phyloP scores from a whole-genome alignment of 2,888 invertebrate genomes.

The Nemotelus nigrinus region DNA sequence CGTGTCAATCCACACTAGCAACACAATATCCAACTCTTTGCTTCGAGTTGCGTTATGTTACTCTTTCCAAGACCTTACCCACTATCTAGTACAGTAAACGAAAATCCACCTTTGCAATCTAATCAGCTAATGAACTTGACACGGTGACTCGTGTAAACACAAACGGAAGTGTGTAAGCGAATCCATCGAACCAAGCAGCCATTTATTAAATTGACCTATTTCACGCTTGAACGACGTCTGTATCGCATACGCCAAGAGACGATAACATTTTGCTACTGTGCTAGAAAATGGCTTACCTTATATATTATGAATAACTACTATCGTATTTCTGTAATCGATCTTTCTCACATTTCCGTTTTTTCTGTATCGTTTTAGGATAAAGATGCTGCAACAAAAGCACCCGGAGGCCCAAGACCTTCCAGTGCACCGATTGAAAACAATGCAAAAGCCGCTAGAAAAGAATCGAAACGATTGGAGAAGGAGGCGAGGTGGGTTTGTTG shows the following conservation, averaged over 20 bases:
- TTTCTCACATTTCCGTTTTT: constrained; percentile 1
- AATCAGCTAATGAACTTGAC: constrained; percentile 32
- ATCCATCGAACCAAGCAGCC: neutral
- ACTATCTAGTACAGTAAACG: neutral
- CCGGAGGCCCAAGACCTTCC: constrained; percentile 59
- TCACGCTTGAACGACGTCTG: constrained; percentile 13
- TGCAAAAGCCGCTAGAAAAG: constrained; percentile 63
- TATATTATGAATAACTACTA: constrained; percentile 18
- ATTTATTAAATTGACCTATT: constrained; percentile 20
- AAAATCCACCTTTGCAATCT: neutral
- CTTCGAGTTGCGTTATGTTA: too few species aligned
- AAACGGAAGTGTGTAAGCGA: constrained; percentile 10
- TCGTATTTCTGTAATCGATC: constrained; percentile 29
- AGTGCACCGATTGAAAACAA: constrained; percentile 64
- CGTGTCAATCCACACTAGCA: too few species aligned
- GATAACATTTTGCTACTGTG: too few species aligned
- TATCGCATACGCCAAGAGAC: too few species aligned
- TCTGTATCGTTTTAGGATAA: constrained; percentile 61
- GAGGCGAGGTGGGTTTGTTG: constrained; percentile 60
- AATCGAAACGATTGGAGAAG: constrained; percentile 64
- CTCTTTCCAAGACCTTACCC: constrained; percentile 10
- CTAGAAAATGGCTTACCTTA: neutral
- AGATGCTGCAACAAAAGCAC: constrained; percentile 59
- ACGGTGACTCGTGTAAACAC: neutral
- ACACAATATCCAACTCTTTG: too few species aligned